phyloP scores from a whole-genome alignment of 2,113 vertebrate genomes.

The Sylvilagus bachmani region DNA sequence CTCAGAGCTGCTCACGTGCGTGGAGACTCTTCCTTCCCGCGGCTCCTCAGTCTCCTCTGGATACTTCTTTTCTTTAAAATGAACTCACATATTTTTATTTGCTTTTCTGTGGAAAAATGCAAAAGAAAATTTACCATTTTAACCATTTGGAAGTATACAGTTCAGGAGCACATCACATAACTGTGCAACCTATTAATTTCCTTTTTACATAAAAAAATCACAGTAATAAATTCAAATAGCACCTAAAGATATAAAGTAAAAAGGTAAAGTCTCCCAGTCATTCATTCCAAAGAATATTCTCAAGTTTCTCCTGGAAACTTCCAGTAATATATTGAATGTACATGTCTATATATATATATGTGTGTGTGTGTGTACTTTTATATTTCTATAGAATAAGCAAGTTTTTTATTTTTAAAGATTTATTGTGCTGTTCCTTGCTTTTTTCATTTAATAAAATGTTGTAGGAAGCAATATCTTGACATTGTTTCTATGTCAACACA shows the following conservation, averaged over 20 bases:
- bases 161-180: not conserved
- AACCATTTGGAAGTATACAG: not conserved
- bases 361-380: not conserved
- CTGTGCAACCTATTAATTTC: not conserved
- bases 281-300: slow-evolving; percentile 11
- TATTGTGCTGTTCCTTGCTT: not conserved
- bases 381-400: not conserved
- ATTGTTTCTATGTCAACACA: not conserved
- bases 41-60: not conserved
- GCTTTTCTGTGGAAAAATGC: not conserved
- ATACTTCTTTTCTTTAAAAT: slow-evolving; percentile 30
- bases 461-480: not conserved
- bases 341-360: not conserved
- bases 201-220: not conserved
- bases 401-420: slow-evolving; percentile 54
- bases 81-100: not conserved
- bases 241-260: slow-evolving; percentile 11
- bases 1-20: not conserved
- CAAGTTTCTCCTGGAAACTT: slow-evolving; percentile 40
- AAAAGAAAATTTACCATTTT: not conserved
- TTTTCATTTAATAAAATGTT: slow-evolving; percentile 27
- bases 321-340: slow-evolving; percentile 24
- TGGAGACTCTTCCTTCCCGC: not conserved
- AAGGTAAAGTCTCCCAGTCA: not conserved
- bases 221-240: slow-evolving; percentile 45